Evolutionary conservation across 2,797 vertebrate species (phyloP).

Genomic region (Myotis findleyi): DNA sequence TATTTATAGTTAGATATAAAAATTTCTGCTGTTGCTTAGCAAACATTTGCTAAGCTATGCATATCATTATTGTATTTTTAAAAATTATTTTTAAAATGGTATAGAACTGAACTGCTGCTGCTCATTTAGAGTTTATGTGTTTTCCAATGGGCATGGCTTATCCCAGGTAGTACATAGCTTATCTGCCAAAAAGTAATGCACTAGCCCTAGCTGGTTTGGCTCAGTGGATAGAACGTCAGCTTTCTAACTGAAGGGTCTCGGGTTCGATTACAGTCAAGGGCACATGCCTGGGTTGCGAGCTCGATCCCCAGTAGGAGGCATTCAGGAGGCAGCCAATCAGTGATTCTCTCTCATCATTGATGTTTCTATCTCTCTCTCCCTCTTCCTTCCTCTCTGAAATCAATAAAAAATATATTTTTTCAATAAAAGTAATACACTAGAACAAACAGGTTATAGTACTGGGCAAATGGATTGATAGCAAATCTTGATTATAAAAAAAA

Average conservation of each 20-base stretch:
- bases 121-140: not conserved
- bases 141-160: not conserved
- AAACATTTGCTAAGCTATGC: not conserved
- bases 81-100: not conserved
- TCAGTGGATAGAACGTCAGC: too few relatives aligned
- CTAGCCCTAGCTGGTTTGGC: too few relatives aligned
- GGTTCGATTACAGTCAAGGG: too few relatives aligned
- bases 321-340: too few relatives aligned
- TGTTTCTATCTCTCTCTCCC: too few relatives aligned
- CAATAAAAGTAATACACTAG: too few relatives aligned
- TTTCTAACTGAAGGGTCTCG: too few relatives aligned
- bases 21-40: not conserved
- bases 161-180: not conserved
- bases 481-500: not conserved
- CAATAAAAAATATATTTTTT: too few relatives aligned
- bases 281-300: too few relatives aligned
- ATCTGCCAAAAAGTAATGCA: not conserved
- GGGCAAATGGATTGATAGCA: not conserved
- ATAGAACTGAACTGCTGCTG: not conserved
- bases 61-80: not conserved
- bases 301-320: too few relatives aligned
- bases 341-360: too few relatives aligned
- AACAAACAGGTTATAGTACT: not conserved
- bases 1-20: conserved; percentile 46
- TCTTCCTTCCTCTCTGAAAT: too few relatives aligned